A percentile compares a stretch with the other conserved stretches of the same genome.
Conservation (phyloP, 1,140 invertebrate genomes). For the Chrysomallon squamiferum region DNA sequence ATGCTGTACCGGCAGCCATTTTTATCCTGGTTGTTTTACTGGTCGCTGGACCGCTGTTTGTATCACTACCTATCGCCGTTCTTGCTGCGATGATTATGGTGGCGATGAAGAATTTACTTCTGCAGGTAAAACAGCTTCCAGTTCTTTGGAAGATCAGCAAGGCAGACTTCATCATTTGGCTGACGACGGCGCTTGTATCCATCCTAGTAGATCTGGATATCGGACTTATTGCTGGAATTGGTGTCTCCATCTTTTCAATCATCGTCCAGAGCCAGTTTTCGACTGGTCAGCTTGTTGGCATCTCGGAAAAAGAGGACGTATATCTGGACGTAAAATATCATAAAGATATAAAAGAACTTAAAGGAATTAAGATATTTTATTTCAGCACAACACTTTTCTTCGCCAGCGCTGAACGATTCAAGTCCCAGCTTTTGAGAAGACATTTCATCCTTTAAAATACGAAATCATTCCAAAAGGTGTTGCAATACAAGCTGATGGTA, state of each 20-base stretch:
- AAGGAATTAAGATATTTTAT: constrained; percentile 59
- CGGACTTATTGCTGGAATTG: constrained; percentile 46
- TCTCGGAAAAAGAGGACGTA: constrained; percentile 26
- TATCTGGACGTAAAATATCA: constrained; percentile 12
- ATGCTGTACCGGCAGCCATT: constrained; percentile 55
- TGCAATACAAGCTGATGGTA: too few species aligned
- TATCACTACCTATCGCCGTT: constrained; percentile 58
- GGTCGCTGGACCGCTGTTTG: constrained; percentile 58
- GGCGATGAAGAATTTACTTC: constrained; percentile 53
- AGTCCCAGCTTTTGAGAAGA: constrained; percentile 35
- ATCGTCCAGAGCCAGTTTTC: constrained; percentile 37
- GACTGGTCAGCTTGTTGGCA: constrained; percentile 12
- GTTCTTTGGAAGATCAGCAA: constrained; percentile 46
- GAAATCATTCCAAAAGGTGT: too few species aligned
- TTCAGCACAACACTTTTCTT: constrained; percentile 56
- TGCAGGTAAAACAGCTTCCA: constrained; percentile 72
- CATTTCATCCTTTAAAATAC: constrained; percentile 26
- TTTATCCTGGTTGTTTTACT: constrained; percentile 64
- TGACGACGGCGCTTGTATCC: constrained; percentile 32
- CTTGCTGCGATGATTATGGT: constrained; percentile 56
- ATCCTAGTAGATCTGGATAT: constrained; percentile 46
- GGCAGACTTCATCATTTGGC: constrained; percentile 53
- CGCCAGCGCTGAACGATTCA: constrained; percentile 56
- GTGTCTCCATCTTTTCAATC: constrained; percentile 36
- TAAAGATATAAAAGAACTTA: constrained; percentile 66